Evolutionary conservation across 2,113 vertebrate genomes (phyloP).

Genomic region (crab-eating macaque (Macaca fascicularis)): T2T-MFA8v1.1 NC_088391.1:11586001-11586500

Average conservation of each 20-base stretch:
- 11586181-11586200: neutral
- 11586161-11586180: neutral
- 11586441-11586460: neutral
- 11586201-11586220: neutral
- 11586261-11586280: neutral
- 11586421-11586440: neutral
- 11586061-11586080: neutral
- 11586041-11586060: neutral
- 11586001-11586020: neutral
- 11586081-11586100: constrained; percentile 2
- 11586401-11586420: neutral
- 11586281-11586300: neutral
- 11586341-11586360: neutral
- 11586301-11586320: neutral
- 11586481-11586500: too few relatives aligned
- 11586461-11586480: neutral
- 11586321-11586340: neutral
- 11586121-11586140: neutral
- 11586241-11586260: neutral
- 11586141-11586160: neutral
- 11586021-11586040: neutral
- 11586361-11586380: constrained; percentile 29
- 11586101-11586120: constrained; percentile 20
- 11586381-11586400: neutral
- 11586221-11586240: neutral